Conservation (phyloP, 2,113 vertebrate genomes). For the Pithys albifrons region DNA sequence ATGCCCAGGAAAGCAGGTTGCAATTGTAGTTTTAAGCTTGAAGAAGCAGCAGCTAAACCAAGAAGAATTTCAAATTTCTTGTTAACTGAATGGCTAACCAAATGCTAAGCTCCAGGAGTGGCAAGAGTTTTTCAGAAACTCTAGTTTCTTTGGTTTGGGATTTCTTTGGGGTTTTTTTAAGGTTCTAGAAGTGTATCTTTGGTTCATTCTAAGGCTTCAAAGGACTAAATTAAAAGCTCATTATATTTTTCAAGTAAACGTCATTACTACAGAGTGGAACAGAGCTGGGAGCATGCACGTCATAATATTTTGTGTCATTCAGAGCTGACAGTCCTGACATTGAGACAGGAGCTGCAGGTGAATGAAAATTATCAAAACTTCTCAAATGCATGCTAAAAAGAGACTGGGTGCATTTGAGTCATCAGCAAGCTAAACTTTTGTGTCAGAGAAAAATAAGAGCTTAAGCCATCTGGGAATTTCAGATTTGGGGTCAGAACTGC, state of each 20-base stretch:
- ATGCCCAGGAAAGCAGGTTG: background rate
- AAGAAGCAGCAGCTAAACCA: background rate
- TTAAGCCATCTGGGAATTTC: slow-evolving; percentile 20
- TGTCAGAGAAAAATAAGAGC: background rate
- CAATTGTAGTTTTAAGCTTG: background rate
- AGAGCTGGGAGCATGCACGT: background rate
- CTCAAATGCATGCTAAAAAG: background rate
- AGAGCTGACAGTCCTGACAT: background rate
- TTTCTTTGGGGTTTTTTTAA: background rate
- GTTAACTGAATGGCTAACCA: background rate
- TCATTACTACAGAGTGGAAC: background rate
- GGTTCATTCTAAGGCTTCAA: background rate
- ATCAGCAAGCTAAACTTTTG: background rate
- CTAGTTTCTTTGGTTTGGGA: background rate
- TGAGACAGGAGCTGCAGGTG: background rate
- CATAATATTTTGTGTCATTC: background rate
- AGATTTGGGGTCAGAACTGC: slow-evolving; percentile 16
- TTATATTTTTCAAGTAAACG: background rate
- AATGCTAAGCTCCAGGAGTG: background rate
- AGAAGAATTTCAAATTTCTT: slow-evolving; percentile 22
- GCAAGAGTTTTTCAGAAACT: background rate
- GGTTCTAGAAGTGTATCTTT: background rate
- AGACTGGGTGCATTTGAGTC: background rate
- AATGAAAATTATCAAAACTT: background rate
- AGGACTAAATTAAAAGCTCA: background rate